Percentiles rank a stretch among this genome's conserved stretches.
These are phyloP conservation scores for Delichon dasypus DNA, from an alignment of 2,797 vertebrate genomes.

Conservation along the genomic window DNA sequence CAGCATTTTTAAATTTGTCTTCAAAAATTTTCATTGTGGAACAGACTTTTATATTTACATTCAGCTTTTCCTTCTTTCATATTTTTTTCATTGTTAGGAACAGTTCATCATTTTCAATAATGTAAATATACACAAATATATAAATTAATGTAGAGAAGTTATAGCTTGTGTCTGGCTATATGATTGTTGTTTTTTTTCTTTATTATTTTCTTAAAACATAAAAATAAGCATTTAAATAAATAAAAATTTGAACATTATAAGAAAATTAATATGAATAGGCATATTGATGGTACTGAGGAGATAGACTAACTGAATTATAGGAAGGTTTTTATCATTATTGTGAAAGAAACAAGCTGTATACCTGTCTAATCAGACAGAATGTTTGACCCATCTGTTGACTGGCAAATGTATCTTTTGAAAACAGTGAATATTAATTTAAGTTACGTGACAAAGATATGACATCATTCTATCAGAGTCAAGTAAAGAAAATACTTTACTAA, in stretches of 20 bases:
- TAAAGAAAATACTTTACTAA: not conserved
- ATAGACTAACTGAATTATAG: not conserved
- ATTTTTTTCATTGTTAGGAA: not conserved
- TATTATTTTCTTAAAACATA: not conserved
- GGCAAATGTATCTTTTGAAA: not conserved
- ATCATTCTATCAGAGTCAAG: not conserved
- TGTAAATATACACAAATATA: not conserved
- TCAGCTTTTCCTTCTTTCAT: not conserved
- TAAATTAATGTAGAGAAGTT: not conserved
- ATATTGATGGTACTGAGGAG: not conserved
- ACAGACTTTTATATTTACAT: not conserved
- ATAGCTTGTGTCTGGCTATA: not conserved
- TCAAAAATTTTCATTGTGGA: not conserved
- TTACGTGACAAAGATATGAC: not conserved
- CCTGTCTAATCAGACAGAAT: not conserved
- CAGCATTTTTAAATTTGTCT: not conserved
- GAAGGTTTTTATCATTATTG: not conserved
- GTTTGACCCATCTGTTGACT: not conserved
- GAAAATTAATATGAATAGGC: not conserved
- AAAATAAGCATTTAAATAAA: not conserved
- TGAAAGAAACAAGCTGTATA: not conserved
- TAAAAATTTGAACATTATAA: not conserved
- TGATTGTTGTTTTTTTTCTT: not conserved
- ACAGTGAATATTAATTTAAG: not conserved
- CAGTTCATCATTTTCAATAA: not conserved